Evolutionary conservation across 35 echinoderm and acorn worm species (phyloP).

Genomic region (Hemicentrotus pulcherrimus): DNA sequence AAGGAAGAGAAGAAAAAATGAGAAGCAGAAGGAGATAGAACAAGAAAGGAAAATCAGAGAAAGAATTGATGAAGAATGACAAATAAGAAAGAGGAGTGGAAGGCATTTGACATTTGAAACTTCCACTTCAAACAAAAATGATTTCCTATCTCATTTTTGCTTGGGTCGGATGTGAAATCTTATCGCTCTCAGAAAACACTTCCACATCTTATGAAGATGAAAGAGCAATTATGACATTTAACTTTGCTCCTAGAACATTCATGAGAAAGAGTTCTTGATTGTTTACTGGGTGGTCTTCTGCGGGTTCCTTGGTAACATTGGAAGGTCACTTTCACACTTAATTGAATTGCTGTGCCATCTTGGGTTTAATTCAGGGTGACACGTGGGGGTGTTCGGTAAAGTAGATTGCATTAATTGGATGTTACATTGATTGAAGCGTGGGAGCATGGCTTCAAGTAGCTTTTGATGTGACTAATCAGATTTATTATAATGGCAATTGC

Average conservation of each 20-base stretch:
- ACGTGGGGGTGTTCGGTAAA: background rate
- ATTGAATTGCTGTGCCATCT: background rate
- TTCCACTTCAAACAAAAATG: background rate
- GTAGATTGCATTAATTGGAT: constrained; percentile 3
- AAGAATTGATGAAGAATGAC: background rate
- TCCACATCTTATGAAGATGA: background rate
- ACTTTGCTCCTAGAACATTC: background rate
- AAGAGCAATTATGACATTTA: background rate
- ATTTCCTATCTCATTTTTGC: background rate
- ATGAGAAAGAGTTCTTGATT: background rate
- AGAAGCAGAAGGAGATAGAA: background rate
- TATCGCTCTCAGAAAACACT: background rate
- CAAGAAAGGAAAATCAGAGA: background rate
- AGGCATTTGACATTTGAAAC: background rate
- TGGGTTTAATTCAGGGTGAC: background rate
- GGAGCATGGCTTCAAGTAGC: background rate
- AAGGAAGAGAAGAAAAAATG: background rate
- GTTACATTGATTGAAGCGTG: background rate
- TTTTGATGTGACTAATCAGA: background rate
- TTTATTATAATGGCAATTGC: background rate
- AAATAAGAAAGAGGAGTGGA: background rate
- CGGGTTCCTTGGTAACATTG: background rate
- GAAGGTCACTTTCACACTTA: background rate
- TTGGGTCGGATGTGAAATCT: background rate
- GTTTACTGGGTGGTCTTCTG: background rate